These are phyloP conservation scores for Caenorhabditis tropicalis DNA, from an alignment of 1,140 invertebrate genomes.

Conservation along the genomic window DNA sequence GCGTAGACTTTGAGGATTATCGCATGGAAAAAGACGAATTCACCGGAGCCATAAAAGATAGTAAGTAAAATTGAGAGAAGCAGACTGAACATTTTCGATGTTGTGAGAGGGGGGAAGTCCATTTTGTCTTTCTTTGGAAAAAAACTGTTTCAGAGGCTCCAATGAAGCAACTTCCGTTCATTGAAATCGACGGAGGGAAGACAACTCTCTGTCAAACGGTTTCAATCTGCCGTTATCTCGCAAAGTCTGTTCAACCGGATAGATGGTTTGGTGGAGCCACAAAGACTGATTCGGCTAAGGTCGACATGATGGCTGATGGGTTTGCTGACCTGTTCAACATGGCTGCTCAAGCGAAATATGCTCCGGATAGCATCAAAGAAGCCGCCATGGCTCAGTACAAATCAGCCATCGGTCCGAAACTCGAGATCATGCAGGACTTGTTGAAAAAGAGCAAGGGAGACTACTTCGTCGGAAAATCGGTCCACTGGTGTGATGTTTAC, in stretches of 20 bases:
- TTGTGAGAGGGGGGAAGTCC: not conserved
- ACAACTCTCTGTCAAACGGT: slow-evolving; percentile 36
- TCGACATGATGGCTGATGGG: slow-evolving; percentile 42
- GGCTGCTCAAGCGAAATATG: not conserved
- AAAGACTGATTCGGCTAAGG: slow-evolving; percentile 27
- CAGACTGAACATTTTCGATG: not conserved
- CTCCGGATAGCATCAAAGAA: slow-evolving; percentile 5
- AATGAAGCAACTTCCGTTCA: slow-evolving; percentile 42
- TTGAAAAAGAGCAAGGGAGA: slow-evolving; percentile 25
- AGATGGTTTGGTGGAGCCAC: slow-evolving; percentile 41
- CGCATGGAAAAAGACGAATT: slow-evolving; percentile 13
- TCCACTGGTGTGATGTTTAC: slow-evolving; percentile 49
- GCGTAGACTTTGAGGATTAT: slow-evolving; percentile 41
- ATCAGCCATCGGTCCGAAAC: not conserved
- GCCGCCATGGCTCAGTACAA: not conserved
- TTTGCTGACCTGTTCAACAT: slow-evolving; percentile 37
- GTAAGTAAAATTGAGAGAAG: not conserved
- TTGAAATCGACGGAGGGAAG: slow-evolving; percentile 50
- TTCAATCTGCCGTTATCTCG: slow-evolving; percentile 47
- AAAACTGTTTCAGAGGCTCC: slow-evolving; percentile 28
- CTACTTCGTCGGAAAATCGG: slow-evolving; percentile 13
- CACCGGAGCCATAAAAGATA: not conserved
- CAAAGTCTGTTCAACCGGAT: slow-evolving; percentile 46
- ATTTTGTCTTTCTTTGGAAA: not conserved
- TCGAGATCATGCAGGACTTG: slow-evolving; percentile 2